Evolutionary conservation across 1,140 invertebrate genomes (phyloP).

Genomic region (Aphaenogaster floridana): DNA sequence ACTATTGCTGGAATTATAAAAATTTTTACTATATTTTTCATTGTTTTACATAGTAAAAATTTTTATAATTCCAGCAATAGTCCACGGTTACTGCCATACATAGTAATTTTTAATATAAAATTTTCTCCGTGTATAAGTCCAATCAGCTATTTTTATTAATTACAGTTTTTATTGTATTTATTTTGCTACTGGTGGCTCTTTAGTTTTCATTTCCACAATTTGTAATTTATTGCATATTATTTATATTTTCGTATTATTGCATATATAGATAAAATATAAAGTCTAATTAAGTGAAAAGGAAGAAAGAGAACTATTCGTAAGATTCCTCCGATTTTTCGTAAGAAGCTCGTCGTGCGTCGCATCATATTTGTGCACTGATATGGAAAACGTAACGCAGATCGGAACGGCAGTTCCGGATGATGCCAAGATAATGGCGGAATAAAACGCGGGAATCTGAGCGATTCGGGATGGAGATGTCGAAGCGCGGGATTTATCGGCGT

Average conservation of each 20-base stretch:
- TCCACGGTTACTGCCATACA: too few species aligned
- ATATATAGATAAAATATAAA: not conserved
- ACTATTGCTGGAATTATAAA: too few species aligned
- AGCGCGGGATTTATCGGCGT: slow-evolving; percentile 66
- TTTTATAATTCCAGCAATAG: too few species aligned
- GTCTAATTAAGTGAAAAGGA: not conserved
- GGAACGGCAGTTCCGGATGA: slow-evolving; percentile 44
- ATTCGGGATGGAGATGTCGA: slow-evolving; percentile 69
- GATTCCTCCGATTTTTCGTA: not conserved
- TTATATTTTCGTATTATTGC: not conserved
- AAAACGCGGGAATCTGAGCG: slow-evolving; percentile 61
- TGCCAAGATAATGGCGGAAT: slow-evolving; percentile 63
- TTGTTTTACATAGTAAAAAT: too few species aligned
- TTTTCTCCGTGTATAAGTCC: too few species aligned
- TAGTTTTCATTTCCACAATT: not conserved
- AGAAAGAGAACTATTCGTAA: not conserved
- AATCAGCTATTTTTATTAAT: not conserved
- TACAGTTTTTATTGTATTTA: not conserved
- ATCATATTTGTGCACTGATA: not conserved
- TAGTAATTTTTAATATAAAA: too few species aligned
- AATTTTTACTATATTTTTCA: too few species aligned
- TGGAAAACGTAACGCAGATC: slow-evolving; percentile 13
- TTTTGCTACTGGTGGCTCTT: too few species aligned
- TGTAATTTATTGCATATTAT: not conserved
- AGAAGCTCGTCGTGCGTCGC: not conserved